Evolutionary conservation across 2,888 invertebrate species (phyloP), one percentile per base, ranked within the genome.

Genomic region (Erebia palarica): DNA sequence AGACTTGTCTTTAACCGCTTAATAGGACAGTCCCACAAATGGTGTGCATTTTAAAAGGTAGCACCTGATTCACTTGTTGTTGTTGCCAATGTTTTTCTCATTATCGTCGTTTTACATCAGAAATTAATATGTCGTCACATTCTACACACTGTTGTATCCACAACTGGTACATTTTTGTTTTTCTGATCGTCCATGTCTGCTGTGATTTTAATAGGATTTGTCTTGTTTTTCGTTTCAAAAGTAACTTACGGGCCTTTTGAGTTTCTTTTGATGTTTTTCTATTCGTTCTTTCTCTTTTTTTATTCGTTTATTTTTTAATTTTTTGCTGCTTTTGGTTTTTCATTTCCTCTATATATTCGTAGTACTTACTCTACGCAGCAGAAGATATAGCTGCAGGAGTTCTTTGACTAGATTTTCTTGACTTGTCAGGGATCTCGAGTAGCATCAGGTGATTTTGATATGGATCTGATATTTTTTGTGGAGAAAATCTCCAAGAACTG

Each of bases 91-190:
- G 21, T 21, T 53, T 53, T 53, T 53, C 53, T 53, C 53, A 53
- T 53, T n/a, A 69, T 79, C 77, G 66, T 78, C 78, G n/a, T 75
- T 80, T 77, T 73, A 77, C 76, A 72, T 79, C 77, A 57, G 75
- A 75, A 72, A 78, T 79, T 59, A 77, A 65, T 71, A 71, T 60
- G 55, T 76, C 68, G 67, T 75, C 74, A 76, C 77, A 78, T 73
- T 75, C 72, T 76, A 72, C 51, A 74, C 76, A 79, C 66, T 80
- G 75, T 36, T 73, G 77, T 73, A 71, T 75, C 21, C 21, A 21
- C 74, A 73, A 1, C 47, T 49, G n/a, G n/a, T n/a, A n/a, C n/a
- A n/a, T n/a, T 8, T 8, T 49, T 49, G 7, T 49, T 13, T 49
- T 49, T 49, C 47, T 49, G 47, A 49, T 49, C 9, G 47, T 49